Evolutionary conservation across 1,140 invertebrate species (phyloP).

Genomic region (Globodera ellingtonae): DNA sequence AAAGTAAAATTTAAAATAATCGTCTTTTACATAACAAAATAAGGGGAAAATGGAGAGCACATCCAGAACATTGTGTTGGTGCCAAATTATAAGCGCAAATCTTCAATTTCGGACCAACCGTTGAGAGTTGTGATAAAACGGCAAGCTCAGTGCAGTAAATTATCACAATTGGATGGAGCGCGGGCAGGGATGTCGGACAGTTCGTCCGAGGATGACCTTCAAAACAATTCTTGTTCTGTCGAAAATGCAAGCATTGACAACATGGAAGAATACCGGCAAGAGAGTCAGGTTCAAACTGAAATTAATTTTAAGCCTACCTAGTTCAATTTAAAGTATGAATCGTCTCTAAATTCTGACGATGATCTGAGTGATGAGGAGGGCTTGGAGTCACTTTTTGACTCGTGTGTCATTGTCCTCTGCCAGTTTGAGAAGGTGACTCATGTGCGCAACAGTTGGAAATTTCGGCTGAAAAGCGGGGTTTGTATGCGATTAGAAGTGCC

Average conservation of each 20-base stretch:
- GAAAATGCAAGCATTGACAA: too few species aligned
- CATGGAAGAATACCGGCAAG: too few species aligned
- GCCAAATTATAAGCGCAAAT: too few species aligned
- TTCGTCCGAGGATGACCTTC: background rate
- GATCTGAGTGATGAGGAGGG: background rate
- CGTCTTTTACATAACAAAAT: background rate
- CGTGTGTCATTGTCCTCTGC: slow-evolving; percentile 7
- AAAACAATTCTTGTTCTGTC: too few species aligned
- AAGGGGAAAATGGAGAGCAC: slow-evolving; percentile 9
- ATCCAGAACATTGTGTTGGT: background rate
- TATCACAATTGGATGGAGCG: slow-evolving; percentile 17
- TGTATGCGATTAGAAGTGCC: background rate
- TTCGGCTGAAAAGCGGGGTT: slow-evolving; percentile 11
- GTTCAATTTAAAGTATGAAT: too few species aligned
- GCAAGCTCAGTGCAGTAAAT: background rate
- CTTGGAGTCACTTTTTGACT: background rate
- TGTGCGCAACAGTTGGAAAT: slow-evolving; percentile 7
- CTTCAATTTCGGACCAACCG: too few species aligned
- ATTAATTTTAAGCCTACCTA: too few species aligned
- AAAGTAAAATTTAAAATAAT: too few species aligned
- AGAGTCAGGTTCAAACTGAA: too few species aligned
- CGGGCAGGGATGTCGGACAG: slow-evolving; percentile 5
- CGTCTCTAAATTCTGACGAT: too few species aligned
- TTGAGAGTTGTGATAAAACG: too few species aligned
- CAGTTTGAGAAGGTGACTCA: slow-evolving; percentile 16